Evolutionary conservation across 2,888 invertebrate genomes (phyloP).

Genomic region (Spicauda simplicius): DNA sequence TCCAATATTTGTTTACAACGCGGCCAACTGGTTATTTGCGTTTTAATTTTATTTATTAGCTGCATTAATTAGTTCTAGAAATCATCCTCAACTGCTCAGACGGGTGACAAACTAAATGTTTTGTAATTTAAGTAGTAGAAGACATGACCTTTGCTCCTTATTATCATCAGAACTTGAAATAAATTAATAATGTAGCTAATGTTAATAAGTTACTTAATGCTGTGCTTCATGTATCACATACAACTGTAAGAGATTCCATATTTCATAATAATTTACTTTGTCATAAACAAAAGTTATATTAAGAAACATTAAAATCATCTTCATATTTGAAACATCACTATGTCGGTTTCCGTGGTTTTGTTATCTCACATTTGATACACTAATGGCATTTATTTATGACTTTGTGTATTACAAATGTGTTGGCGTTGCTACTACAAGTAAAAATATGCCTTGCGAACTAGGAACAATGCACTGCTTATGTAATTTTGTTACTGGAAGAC

Average conservation of each 20-base stretch:
- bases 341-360: background rate
- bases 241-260: background rate
- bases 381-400: background rate
- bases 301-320: no score
- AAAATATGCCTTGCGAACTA: constrained; percentile 2
- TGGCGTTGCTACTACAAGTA: background rate
- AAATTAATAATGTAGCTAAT: background rate
- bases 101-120: background rate
- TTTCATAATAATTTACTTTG: background rate
- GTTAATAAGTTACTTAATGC: background rate
- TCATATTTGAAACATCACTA: background rate
- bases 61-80: constrained; percentile 3
- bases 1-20: background rate
- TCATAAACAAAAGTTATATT: background rate
- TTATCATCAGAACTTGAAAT: constrained; percentile 26
- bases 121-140: background rate
- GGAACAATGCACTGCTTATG: background rate
- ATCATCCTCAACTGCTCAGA: background rate
- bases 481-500: background rate
- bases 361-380: constrained; percentile 2
- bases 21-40: background rate
- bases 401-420: background rate
- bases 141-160: constrained; percentile 27
- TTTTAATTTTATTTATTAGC: background rate
- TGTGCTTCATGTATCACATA: constrained; percentile 5